Evolutionary conservation across 1,140 invertebrate species (phyloP).

Genomic region (Atta colombica): DNA sequence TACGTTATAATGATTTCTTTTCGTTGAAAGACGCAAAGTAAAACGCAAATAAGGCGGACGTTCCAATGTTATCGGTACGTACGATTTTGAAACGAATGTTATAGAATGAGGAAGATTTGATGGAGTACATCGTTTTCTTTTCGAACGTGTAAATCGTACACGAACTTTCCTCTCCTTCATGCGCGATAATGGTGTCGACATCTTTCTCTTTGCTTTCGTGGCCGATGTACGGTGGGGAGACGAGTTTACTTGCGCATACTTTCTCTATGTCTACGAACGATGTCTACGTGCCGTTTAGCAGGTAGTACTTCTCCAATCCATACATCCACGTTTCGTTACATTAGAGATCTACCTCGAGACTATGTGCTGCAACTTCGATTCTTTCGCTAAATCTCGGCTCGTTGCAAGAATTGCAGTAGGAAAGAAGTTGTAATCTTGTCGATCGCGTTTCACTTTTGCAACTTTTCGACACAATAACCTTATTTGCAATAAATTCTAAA

Average conservation of each 20-base stretch:
- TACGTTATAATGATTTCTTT: not conserved
- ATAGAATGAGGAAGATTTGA: not conserved
- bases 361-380: slow-evolving; percentile 23
- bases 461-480: not conserved
- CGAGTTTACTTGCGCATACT: slow-evolving; percentile 70
- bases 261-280: slow-evolving; percentile 77
- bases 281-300: slow-evolving; percentile 71
- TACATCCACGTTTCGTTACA: slow-evolving; percentile 19
- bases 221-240: not conserved
- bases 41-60: not conserved
- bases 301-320: slow-evolving; percentile 3
- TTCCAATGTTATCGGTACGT: not conserved
- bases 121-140: slow-evolving; percentile 21
- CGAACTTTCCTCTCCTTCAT: slow-evolving; percentile 45
- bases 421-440: slow-evolving; percentile 46
- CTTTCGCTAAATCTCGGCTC: slow-evolving; percentile 51
- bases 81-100: slow-evolving; percentile 26
- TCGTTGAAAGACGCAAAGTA: not conserved
- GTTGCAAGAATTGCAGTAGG: not conserved
- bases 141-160: slow-evolving; percentile 9
- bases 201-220: slow-evolving; percentile 81
- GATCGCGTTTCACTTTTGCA: not conserved
- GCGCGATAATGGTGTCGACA: slow-evolving; percentile 27
- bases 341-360: slow-evolving; percentile 10
- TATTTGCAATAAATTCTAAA: not conserved